Percentiles rank a stretch among this genome's conserved stretches.
Conservation (phyloP, 2,113 vertebrate species). For the Bagarius yarrelli region DNA sequence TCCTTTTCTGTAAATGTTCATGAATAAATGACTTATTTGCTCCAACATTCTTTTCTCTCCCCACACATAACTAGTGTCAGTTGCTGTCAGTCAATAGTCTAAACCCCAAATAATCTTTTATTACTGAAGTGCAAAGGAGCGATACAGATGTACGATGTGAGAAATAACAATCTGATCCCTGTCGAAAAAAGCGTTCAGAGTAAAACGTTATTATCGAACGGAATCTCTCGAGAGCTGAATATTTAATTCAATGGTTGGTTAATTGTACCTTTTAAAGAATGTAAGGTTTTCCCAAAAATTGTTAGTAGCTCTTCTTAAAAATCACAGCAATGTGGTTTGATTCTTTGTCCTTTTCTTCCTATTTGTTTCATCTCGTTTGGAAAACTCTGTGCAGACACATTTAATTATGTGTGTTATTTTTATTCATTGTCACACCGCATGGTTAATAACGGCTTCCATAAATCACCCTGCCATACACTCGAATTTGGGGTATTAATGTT, state of each 20-base stretch:
- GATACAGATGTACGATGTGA: conserved; percentile 18
- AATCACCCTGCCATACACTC: conserved; percentile 64
- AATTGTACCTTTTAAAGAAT: conserved; percentile 24
- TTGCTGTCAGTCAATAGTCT: conserved; percentile 20
- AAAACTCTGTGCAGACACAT: conserved; percentile 55
- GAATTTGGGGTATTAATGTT: conserved; percentile 67
- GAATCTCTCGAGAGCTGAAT: neutral
- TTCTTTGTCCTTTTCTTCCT: neutral
- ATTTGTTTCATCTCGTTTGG: conserved; percentile 19
- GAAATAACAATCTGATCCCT: conserved; percentile 29
- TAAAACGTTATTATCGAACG: conserved; percentile 1
- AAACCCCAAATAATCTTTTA: conserved; percentile 18
- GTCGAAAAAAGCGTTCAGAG: neutral
- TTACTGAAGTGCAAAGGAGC: conserved; percentile 14
- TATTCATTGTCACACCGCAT: conserved; percentile 63
- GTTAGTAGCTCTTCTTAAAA: conserved; percentile 8
- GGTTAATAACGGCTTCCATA: conserved; percentile 67
- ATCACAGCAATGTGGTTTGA: neutral
- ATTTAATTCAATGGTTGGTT: neutral
- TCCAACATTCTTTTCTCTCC: conserved; percentile 56
- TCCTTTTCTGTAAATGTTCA: neutral
- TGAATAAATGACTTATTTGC: conserved; percentile 53
- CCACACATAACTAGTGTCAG: conserved; percentile 4
- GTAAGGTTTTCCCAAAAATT: no score
- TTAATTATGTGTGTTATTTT: conserved; percentile 67